Evolutionary conservation across 1,140 invertebrate species (phyloP).

Genomic region (Panonychus citri): DNA sequence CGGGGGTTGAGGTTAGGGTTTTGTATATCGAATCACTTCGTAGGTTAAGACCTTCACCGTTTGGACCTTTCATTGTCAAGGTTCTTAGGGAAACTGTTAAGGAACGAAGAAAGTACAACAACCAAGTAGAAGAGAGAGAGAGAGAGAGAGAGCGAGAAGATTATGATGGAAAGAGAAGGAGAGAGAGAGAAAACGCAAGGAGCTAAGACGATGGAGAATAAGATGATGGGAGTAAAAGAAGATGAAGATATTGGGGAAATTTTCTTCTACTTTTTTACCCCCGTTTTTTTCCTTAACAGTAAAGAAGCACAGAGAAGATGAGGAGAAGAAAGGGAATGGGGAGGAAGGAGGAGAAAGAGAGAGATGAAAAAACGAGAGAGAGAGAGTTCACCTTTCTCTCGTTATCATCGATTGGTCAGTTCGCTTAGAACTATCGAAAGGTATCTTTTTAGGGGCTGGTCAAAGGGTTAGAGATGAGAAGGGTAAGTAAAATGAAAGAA

Average conservation of each 20-base stretch:
- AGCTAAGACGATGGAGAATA: neutral
- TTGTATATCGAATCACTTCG: neutral
- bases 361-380: too few species aligned
- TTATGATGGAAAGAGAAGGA: neutral
- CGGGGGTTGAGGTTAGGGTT: neutral
- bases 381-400: too few species aligned
- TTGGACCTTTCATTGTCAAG: neutral
- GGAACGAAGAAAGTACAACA: neutral
- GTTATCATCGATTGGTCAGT: too few species aligned
- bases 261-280: too few species aligned
- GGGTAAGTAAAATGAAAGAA: too few species aligned
- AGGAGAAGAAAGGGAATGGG: too few species aligned
- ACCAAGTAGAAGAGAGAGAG: neutral
- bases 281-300: too few species aligned
- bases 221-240: neutral
- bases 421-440: too few species aligned
- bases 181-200: neutral
- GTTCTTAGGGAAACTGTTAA: neutral
- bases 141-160: neutral
- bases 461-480: too few species aligned
- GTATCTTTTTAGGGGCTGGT: too few species aligned
- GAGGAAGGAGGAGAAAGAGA: neutral
- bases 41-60: neutral
- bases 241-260: neutral
- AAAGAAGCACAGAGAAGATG: too few species aligned